These are phyloP conservation scores for Ips typographus DNA, from an alignment of 1,140 invertebrate genomes.

Conservation along the genomic window DNA sequence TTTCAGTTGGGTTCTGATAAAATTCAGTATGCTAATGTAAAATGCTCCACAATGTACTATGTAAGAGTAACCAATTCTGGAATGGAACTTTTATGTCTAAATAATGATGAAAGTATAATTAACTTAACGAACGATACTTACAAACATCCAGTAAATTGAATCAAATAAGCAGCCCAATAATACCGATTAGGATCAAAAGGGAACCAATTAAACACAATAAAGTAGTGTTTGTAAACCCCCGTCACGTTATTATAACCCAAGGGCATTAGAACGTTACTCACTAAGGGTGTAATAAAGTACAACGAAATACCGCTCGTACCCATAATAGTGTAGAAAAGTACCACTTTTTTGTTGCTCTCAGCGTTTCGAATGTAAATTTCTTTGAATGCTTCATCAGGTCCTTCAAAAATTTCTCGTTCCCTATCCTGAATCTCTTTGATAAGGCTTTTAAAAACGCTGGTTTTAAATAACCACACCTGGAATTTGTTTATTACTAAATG, in stretches of 20 bases:
- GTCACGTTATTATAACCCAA: conserved; percentile 22
- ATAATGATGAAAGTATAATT: conserved; percentile 7
- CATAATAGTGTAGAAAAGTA: conserved; percentile 24
- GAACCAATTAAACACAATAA: conserved; percentile 31
- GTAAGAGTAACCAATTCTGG: conserved; percentile 26
- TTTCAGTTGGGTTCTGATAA: conserved; percentile 16
- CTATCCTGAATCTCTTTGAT: conserved; percentile 8
- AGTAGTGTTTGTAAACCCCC: conserved; percentile 18
- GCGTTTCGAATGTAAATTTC: conserved; percentile 29
- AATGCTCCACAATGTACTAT: conserved; percentile 35
- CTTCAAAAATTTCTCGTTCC: conserved; percentile 25
- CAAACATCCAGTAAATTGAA: conserved; percentile 31
- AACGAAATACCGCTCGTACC: conserved; percentile 28
- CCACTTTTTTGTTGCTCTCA: conserved; percentile 12
- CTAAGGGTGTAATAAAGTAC: conserved; percentile 29
- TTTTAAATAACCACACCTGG: conserved; percentile 4
- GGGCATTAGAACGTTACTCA: conserved; percentile 21
- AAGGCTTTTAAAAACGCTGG: conserved; percentile 15
- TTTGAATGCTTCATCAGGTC: conserved; percentile 17
- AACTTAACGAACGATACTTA: conserved; percentile 15
- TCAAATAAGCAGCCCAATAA: conserved; percentile 29
- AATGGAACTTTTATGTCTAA: conserved; percentile 11
- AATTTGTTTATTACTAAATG: not conserved
- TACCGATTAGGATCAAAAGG: conserved; percentile 35
- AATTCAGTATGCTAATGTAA: conserved; percentile 26